Percentiles rank a stretch among this genome's conserved stretches.
Evolutionary conservation across 2,888 invertebrate genomes (phyloP).

Genomic region (Acanthosepion esculentum): DNA sequence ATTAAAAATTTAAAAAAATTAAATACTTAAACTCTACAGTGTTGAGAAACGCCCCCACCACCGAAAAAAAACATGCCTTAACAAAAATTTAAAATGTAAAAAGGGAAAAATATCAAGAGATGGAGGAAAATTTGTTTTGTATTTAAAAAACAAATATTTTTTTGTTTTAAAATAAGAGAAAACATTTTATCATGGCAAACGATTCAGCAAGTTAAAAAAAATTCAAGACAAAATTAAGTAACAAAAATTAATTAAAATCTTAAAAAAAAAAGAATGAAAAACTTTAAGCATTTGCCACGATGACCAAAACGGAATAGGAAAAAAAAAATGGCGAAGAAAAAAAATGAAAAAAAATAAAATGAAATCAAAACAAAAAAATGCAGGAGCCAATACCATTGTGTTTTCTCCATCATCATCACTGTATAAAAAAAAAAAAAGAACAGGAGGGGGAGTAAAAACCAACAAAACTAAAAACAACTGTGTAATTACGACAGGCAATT

Average conservation of each 20-base stretch:
- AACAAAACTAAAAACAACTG: neutral
- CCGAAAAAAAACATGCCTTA: neutral
- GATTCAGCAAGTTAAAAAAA: neutral
- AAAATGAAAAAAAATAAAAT: neutral
- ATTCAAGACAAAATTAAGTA: accelerated
- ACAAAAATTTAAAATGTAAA: neutral
- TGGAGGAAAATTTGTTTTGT: too few species aligned
- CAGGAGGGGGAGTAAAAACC: too few species aligned
- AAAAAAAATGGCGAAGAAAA: neutral
- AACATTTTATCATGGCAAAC: too few species aligned
- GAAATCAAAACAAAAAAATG: neutral
- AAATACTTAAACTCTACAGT: neutral
- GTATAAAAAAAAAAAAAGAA: too few species aligned
- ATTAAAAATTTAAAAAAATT: neutral
- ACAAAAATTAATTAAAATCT: neutral
- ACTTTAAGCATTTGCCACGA: too few species aligned
- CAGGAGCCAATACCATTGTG: too few species aligned
- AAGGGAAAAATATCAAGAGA: neutral
- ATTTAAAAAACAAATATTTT: too few species aligned
- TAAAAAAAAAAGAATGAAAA: neutral
- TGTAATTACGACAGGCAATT: neutral
- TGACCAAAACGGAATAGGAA: neutral
- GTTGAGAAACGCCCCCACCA: too few species aligned
- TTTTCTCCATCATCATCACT: too few species aligned
- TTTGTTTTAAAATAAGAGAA: too few species aligned